These are phyloP conservation scores for Taenioides sp. DNA, from an alignment of 2,797 vertebrate genomes.

Conservation along the genomic window DNA sequence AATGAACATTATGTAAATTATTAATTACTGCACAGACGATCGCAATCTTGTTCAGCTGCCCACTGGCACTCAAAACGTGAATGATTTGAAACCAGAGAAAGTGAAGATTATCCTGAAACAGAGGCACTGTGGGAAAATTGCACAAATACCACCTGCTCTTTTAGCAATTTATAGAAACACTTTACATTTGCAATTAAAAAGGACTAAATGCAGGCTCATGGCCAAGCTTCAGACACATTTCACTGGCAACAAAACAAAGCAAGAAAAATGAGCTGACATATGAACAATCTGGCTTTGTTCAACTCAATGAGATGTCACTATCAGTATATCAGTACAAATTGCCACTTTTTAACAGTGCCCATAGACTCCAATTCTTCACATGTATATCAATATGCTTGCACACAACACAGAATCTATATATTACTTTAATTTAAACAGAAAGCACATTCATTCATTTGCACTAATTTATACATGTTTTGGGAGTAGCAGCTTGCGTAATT, in stretches of 20 bases:
- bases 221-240: constrained; percentile 10
- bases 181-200: constrained; percentile 45
- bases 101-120: constrained; percentile 43
- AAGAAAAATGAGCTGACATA: constrained; percentile 16
- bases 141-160: constrained; percentile 59
- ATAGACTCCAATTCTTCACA: not conserved
- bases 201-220: constrained; percentile 22
- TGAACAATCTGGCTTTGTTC: constrained; percentile 26
- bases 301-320: constrained; percentile 4
- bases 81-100: constrained; percentile 57
- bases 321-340: constrained; percentile 13
- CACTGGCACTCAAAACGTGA: constrained; percentile 66
- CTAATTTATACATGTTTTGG: constrained; percentile 31
- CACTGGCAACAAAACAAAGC: constrained; percentile 17
- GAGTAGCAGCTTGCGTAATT: constrained; percentile 26
- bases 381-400: constrained; percentile 7
- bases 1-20: constrained; percentile 78
- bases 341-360: not conserved
- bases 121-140: constrained; percentile 28
- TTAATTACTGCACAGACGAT: constrained; percentile 71
- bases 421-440: constrained; percentile 34
- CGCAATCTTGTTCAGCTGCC: constrained; percentile 67
- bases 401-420: constrained; percentile 17
- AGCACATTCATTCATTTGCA: constrained; percentile 24
- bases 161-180: constrained; percentile 46